Conservation (phyloP, 2,113 vertebrate species). For the Pithys albifrons region DNA sequence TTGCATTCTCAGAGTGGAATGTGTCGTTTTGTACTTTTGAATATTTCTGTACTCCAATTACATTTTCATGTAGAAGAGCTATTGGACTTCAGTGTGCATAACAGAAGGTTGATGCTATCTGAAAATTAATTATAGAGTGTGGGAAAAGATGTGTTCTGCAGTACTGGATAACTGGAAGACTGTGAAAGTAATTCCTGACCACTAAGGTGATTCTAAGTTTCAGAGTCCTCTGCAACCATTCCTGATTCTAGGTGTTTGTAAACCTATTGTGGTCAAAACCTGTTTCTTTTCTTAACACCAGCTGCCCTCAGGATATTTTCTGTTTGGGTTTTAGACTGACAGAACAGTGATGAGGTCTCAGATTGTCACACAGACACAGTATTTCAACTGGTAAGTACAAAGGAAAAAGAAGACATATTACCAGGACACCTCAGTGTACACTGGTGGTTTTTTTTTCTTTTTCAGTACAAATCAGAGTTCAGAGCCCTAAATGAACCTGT, state of each 20-base stretch:
- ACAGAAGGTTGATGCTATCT: neutral
- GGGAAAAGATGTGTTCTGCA: neutral
- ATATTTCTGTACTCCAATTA: neutral
- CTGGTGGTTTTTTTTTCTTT: neutral
- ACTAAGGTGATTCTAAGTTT: neutral
- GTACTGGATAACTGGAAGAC: neutral
- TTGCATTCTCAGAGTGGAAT: neutral
- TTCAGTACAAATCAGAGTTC: neutral
- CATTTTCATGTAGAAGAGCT: neutral
- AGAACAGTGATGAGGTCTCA: neutral
- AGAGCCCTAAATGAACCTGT: neutral
- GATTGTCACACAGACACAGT: neutral
- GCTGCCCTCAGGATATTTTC: neutral
- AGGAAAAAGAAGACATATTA: neutral
- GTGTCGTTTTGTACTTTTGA: neutral
- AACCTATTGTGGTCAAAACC: neutral
- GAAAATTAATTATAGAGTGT: neutral
- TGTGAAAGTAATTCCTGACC: neutral
- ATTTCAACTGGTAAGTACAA: neutral
- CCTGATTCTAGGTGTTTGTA: neutral
- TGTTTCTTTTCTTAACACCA: neutral
- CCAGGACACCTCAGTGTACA: accelerated
- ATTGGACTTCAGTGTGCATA: neutral
- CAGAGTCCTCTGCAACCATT: neutral
- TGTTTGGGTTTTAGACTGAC: neutral